Evolutionary conservation across 2,797 vertebrate genomes (phyloP).

Genomic region (Vipera latastei): DNA sequence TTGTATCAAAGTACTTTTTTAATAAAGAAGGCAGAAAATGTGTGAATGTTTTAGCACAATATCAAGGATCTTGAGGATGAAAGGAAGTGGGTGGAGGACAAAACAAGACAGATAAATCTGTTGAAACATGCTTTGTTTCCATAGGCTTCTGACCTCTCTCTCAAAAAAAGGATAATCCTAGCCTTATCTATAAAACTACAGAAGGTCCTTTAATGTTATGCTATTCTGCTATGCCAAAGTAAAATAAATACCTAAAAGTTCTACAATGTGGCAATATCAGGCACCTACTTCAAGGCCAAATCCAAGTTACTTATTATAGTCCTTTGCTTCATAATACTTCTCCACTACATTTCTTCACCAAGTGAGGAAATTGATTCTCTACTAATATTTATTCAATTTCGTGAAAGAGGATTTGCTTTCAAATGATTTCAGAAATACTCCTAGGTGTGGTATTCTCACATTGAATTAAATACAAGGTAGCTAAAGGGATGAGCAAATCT

Average conservation of each 20-base stretch:
- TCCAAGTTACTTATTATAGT: neutral
- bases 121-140: conserved; percentile 7
- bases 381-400: neutral
- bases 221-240: neutral
- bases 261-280: neutral
- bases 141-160: neutral
- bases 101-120: neutral
- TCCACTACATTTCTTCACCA: neutral
- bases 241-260: neutral
- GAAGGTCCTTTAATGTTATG: accelerated
- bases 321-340: neutral
- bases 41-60: neutral
- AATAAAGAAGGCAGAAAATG: neutral
- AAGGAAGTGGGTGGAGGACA: conserved; percentile 10
- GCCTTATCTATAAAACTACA: neutral
- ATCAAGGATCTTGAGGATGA: neutral
- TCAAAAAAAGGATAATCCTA: neutral
- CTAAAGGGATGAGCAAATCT: neutral
- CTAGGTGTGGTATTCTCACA: neutral
- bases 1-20: conserved; percentile 27
- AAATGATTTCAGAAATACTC: neutral
- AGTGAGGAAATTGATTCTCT: neutral
- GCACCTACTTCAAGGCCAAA: neutral
- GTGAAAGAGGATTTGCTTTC: neutral
- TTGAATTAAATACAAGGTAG: neutral